phyloP scores from a whole-genome alignment of 2,113 vertebrate species.

The Chinchilla lanigera region DNA sequence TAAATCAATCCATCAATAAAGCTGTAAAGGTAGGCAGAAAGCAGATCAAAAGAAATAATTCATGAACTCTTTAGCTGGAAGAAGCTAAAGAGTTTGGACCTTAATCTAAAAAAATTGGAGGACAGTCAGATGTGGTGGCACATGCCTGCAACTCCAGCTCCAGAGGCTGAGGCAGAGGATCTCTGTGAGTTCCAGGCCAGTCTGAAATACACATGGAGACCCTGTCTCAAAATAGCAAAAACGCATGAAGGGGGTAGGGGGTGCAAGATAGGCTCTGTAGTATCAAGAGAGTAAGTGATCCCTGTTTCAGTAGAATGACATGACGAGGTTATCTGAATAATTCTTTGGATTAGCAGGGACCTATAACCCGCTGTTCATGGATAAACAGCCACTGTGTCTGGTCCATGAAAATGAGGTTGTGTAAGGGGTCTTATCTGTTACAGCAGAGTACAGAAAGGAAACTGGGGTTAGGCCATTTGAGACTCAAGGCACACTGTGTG shows the following conservation, averaged over 20 bases:
- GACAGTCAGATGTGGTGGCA: not conserved
- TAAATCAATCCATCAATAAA: not conserved
- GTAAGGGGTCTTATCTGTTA: not conserved
- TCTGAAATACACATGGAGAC: not conserved
- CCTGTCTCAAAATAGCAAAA: not conserved
- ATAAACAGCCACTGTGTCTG: not conserved
- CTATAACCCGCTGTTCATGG: not conserved
- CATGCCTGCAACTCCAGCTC: not conserved
- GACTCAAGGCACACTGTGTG: not conserved
- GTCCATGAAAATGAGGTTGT: not conserved
- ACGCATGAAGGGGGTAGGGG: not conserved
- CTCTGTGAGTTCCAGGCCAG: not conserved
- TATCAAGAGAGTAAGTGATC: not conserved
- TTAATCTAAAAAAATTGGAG: not conserved
- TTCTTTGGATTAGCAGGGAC: not conserved
- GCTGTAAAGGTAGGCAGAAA: not conserved
- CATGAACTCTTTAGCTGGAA: not conserved
- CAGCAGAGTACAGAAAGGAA: not conserved
- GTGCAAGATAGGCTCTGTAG: not conserved
- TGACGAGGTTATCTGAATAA: not conserved
- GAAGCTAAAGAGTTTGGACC: not conserved
- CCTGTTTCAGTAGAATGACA: not conserved
- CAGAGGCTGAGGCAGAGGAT: not conserved
- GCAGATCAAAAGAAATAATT: not conserved
- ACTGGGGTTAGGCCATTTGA: not conserved